A percentile compares a stretch with the other conserved stretches of the same genome.
These are phyloP conservation scores for Parambassis ranga DNA, from an alignment of 2,797 vertebrate species.

Conservation along the genomic window DNA sequence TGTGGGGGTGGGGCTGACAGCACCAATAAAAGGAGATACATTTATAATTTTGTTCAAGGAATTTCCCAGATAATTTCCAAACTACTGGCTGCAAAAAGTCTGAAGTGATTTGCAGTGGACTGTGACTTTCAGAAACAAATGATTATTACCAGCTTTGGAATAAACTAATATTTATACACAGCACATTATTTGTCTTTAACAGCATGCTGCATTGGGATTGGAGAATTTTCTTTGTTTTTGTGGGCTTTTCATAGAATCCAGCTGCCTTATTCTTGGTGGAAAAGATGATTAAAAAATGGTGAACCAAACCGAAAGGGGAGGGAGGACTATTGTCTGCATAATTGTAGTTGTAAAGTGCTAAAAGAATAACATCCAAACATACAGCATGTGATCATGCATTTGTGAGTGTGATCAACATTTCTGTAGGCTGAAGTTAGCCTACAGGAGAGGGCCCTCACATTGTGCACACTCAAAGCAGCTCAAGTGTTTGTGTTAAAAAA, in stretches of 20 bases:
- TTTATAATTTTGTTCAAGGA: constrained; percentile 1
- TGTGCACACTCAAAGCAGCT: neutral
- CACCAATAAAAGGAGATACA: constrained; percentile 7
- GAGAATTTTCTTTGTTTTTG: neutral
- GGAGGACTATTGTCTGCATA: neutral
- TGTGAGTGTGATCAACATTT: neutral
- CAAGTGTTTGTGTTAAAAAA: constrained; percentile 9
- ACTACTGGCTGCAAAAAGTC: neutral
- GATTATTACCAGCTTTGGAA: constrained; percentile 18
- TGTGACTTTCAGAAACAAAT: constrained; percentile 5
- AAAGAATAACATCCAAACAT: constrained; percentile 1
- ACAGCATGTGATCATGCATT: neutral
- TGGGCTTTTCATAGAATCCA: constrained; percentile 12
- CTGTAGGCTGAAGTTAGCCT: neutral
- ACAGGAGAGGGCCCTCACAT: neutral
- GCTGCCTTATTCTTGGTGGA: constrained; percentile 4
- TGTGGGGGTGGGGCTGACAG: too few relatives aligned
- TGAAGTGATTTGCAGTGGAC: constrained; percentile 17
- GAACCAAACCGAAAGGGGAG: neutral
- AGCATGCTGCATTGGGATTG: neutral
- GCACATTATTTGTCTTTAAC: neutral
- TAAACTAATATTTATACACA: constrained; percentile 22
- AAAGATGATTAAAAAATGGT: constrained; percentile 14
- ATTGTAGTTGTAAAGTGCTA: neutral
- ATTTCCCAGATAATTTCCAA: constrained; percentile 3